Conservation (phyloP, 2,113 vertebrate genomes). For the Crotophaga sulcirostris region DNA sequence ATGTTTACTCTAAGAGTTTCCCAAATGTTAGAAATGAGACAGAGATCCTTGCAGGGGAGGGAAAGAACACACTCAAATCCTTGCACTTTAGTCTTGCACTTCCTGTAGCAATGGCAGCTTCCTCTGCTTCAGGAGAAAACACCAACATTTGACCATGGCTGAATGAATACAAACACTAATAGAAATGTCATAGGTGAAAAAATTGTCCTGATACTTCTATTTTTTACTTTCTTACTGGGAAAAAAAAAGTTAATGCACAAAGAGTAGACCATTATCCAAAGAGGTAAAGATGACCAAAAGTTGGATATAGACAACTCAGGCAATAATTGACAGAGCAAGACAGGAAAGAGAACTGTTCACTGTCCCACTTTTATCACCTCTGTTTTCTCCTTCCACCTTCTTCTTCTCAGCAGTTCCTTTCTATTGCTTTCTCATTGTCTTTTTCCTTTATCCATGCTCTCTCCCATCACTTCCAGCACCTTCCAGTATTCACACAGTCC, state of each 20-base stretch:
- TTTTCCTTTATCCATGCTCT: not conserved
- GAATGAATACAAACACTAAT: not conserved
- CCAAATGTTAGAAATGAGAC: not conserved
- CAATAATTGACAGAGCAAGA: not conserved
- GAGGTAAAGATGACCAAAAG: not conserved
- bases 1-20: not conserved
- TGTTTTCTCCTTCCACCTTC: not conserved
- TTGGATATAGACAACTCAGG: not conserved
- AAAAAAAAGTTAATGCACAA: not conserved
- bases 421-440: not conserved
- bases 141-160: not conserved
- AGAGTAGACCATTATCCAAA: not conserved
- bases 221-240: not conserved
- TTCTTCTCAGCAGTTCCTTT: not conserved
- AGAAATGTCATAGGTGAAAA: not conserved
- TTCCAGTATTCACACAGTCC: not conserved
- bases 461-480: not conserved
- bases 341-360: not conserved
- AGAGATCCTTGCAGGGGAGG: not conserved
- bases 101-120: not conserved
- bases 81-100: not conserved
- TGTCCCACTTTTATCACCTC: not conserved
- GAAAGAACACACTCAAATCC: not conserved
- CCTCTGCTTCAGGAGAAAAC: not conserved
- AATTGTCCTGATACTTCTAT: not conserved